Percentiles rank a stretch among this genome's conserved stretches.
phyloP scores from a whole-genome alignment of 2,113 vertebrate species.

The Chrysemys picta region DNA sequence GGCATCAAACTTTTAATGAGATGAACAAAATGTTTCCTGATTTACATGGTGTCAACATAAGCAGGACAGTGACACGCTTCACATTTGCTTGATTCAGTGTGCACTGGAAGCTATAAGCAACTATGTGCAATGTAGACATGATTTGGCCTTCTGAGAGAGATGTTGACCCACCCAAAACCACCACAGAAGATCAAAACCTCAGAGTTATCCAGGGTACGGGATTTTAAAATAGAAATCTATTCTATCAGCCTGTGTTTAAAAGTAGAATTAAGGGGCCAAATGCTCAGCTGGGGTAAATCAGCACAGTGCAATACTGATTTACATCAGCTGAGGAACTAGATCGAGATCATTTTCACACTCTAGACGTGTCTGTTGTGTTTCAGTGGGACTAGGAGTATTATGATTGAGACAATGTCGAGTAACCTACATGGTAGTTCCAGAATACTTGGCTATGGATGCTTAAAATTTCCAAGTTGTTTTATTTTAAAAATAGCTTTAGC shows the following conservation, averaged over 20 bases:
- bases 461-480: neutral
- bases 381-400: neutral
- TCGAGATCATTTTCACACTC: accelerated
- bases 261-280: accelerated
- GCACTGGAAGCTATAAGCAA: no score
- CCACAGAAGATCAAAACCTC: neutral
- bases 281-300: neutral
- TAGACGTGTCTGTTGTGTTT: accelerated
- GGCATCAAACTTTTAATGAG: no score
- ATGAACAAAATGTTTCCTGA: no score
- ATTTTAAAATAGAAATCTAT: neutral
- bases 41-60: no score
- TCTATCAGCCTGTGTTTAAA: neutral
- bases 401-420: neutral
- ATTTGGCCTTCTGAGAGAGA: neutral
- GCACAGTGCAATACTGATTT: neutral
- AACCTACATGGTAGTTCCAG: neutral
- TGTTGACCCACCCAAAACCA: neutral
- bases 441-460: neutral
- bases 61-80: no score
- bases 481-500: neutral
- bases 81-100: no score
- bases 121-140: no score
- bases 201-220: neutral
- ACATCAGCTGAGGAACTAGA: neutral